phyloP scores from a whole-genome alignment of 53 echinoderm and acorn worm species.

The Luidia sarsii region DNA sequence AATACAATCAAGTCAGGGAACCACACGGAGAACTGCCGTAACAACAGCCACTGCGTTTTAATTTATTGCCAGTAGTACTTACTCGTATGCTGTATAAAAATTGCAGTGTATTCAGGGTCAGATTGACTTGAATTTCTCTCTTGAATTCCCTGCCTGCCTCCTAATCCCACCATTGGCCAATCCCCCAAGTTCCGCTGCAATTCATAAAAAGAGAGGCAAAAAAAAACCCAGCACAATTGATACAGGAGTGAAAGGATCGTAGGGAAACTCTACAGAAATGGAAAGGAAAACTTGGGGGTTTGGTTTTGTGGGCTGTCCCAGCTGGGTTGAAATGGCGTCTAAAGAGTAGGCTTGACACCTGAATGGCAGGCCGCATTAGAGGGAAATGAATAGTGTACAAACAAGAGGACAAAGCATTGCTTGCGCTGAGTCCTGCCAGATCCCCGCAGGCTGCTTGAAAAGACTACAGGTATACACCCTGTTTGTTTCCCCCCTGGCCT shows the following conservation, averaged over 20 bases:
- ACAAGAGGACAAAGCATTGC: slow-evolving; percentile 16
- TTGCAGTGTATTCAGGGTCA: too few species aligned
- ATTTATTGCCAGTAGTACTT: too few species aligned
- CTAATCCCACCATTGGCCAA: slow-evolving; percentile 35
- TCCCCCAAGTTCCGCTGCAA: too few species aligned
- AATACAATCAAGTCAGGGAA: too few species aligned
- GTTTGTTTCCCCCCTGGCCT: slow-evolving; percentile 51
- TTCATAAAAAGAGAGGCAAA: too few species aligned
- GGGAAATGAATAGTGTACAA: slow-evolving; percentile 28
- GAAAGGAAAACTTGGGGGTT: not conserved
- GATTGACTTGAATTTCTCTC: too few species aligned
- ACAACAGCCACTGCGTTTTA: too few species aligned
- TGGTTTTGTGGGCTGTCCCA: not conserved
- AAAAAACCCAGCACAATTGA: slow-evolving; percentile 21
- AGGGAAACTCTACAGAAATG: slow-evolving; percentile 14
- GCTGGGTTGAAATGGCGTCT: slow-evolving; percentile 35
- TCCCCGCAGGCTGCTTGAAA: slow-evolving; percentile 32
- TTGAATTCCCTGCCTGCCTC: slow-evolving; percentile 2
- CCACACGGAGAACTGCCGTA: too few species aligned
- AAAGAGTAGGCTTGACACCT: slow-evolving; percentile 41
- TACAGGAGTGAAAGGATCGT: not conserved
- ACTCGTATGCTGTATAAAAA: too few species aligned
- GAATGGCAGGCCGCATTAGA: not conserved
- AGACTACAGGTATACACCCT: slow-evolving; percentile 15
- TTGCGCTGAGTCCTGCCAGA: not conserved